phyloP scores from a whole-genome alignment of 1,140 invertebrate genomes.

The Anastatus disparis region DNA sequence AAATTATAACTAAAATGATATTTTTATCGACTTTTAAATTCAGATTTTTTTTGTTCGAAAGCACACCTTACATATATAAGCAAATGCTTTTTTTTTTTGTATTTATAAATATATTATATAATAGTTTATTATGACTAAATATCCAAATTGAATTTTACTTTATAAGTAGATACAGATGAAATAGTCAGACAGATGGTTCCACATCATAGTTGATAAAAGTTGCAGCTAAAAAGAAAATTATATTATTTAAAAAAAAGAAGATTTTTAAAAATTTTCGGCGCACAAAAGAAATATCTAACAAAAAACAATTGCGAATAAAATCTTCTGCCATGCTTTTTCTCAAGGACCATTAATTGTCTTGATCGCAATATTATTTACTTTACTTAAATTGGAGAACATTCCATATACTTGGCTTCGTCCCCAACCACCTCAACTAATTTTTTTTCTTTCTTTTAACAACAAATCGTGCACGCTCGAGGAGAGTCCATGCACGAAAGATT shows the following conservation, averaged over 20 bases:
- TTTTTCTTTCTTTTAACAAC: conserved; percentile 16
- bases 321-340: not conserved
- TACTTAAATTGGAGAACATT: conserved; percentile 7
- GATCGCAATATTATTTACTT: not conserved
- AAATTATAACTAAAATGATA: too few species aligned
- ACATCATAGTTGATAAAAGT: not conserved
- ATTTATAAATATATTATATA: too few species aligned
- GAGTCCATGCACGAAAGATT: conserved; percentile 5
- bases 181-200: not conserved
- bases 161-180: not conserved
- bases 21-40: too few species aligned
- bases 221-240: not conserved
- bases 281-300: not conserved
- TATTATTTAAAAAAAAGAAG: too few species aligned
- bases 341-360: conserved; percentile 11
- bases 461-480: too few species aligned
- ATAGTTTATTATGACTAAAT: too few species aligned
- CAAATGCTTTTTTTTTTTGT: too few species aligned
- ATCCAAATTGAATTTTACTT: too few species aligned
- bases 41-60: too few species aligned
- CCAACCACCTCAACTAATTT: conserved; percentile 37
- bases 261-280: not conserved
- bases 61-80: too few species aligned
- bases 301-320: not conserved
- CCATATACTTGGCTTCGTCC: conserved; percentile 8